Evolutionary conservation across 2,113 vertebrate species (phyloP), one percentile per base, ranked within the genome.

Genomic region (Junco hyemalis): DNA sequence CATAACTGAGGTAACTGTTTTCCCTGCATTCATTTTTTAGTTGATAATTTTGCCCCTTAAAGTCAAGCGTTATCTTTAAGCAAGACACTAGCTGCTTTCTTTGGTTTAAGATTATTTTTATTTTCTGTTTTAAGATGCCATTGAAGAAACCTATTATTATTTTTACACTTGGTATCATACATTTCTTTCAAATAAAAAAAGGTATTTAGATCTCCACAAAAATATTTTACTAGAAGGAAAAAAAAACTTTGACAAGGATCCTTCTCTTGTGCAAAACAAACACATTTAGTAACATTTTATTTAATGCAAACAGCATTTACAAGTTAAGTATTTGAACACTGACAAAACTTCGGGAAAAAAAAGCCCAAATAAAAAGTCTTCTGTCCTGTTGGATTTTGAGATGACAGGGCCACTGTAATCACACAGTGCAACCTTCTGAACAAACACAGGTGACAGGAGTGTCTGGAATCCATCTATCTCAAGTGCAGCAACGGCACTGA

Each of bases 31-130:
- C 83, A 36, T 51, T 59, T 81, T 86, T 84, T 19, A 78, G 44
- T 60, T 48, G 48, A 48, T 33, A 56, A 14, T 26, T 78, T 47
- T 21, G 4, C n/a, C 76, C 63, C 45, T 65, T 91, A 7, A 89
- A 56, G 36, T n/a, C 84, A 82, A 69, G 25, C 10, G 57, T 81
- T 88, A 90, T 53, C 69, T 94, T 96, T 92, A 96, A 96, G 80
- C 73, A 96, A 90, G 90, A 96, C 90, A 88, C 76, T 95, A 94
- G 74, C 77, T 96, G 77, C 92, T 90, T 90, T 93, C 78, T 83
- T 93, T 78, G 80, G 65, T 96, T 94, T 96, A 93, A 92, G 64
- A 86, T 94, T 77, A 65, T 59, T 88, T 93, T 95, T 97, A 93
- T 97, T 97, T 90, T 88, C 73, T 54, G 24, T 86, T 95, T 96